phyloP scores from a whole-genome alignment of 1,140 invertebrate genomes.

The Bombus consobrinus region DNA sequence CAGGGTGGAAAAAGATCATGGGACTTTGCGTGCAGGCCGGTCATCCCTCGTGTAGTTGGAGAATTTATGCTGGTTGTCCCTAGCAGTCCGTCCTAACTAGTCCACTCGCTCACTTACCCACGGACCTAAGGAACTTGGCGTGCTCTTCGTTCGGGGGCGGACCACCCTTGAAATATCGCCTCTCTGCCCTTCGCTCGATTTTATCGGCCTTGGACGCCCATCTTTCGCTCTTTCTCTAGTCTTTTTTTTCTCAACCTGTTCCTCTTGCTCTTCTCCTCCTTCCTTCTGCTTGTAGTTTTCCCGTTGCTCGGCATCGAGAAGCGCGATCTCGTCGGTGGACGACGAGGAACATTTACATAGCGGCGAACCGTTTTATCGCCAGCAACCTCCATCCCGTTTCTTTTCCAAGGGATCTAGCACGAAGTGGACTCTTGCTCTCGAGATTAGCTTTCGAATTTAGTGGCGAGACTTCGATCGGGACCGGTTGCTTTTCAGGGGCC shows the following conservation, averaged over 20 bases:
- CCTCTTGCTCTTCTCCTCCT: neutral
- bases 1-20: constrained; percentile 61
- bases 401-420: constrained; percentile 54
- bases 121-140: constrained; percentile 68
- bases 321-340: constrained; percentile 32
- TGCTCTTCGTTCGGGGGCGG: constrained; percentile 56
- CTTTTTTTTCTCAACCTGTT: neutral
- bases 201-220: constrained; percentile 56
- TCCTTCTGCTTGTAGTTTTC: neutral
- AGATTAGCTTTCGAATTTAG: constrained; percentile 58
- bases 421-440: constrained; percentile 29
- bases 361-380: constrained; percentile 71
- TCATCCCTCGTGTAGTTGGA: constrained; percentile 80
- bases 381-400: neutral
- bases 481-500: constrained; percentile 42
- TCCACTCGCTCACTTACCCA: constrained; percentile 81
- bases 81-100: constrained; percentile 79
- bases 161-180: constrained; percentile 80
- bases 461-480: constrained; percentile 38
- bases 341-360: constrained; percentile 72
- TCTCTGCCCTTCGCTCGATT: constrained; percentile 51
- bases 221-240: constrained; percentile 4
- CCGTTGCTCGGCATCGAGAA: neutral
- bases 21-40: constrained; percentile 77
- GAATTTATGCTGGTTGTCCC: constrained; percentile 82